A percentile compares a stretch with the other conserved stretches of the same genome.
These are phyloP conservation scores for Acanthurus leucopareius DNA, from an alignment of 2,797 vertebrate genomes.

Conservation along the genomic window DNA sequence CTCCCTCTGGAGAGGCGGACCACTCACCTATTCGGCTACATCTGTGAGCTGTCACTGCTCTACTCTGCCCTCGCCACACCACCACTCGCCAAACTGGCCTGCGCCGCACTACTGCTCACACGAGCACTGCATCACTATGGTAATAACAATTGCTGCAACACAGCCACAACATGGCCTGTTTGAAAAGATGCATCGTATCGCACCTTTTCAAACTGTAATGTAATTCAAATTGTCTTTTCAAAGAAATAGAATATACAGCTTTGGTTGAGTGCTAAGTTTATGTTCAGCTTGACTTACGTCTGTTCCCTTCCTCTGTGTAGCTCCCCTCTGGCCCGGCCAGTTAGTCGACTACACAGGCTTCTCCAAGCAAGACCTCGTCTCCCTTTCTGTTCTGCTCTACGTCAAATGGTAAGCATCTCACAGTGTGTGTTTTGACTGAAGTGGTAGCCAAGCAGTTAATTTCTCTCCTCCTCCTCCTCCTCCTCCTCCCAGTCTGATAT, in stretches of 20 bases:
- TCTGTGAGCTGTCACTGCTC: constrained; percentile 95
- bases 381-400: constrained; percentile 90
- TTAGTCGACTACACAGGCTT: constrained; percentile 92
- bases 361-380: constrained; percentile 89
- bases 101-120: constrained; percentile 91
- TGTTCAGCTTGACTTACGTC: constrained; percentile 29
- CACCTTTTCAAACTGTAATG: neutral
- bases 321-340: constrained; percentile 91
- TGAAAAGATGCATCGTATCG: neutral
- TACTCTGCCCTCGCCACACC: constrained; percentile 88
- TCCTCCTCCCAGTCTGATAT: neutral
- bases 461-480: neutral
- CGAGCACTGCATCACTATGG: constrained; percentile 92
- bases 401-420: constrained; percentile 91
- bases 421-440: neutral
- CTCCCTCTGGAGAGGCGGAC: constrained; percentile 87
- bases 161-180: neutral
- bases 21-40: constrained; percentile 92
- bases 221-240: constrained; percentile 18
- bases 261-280: constrained; percentile 29
- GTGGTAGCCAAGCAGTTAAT: constrained; percentile 13
- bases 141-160: constrained; percentile 67
- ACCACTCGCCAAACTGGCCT: constrained; percentile 89
- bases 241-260: constrained; percentile 38
- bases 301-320: constrained; percentile 74